Base-by-base conservation (phyloP, 2,797 vertebrate genomes). In the Danio jaintianensis region DNA sequence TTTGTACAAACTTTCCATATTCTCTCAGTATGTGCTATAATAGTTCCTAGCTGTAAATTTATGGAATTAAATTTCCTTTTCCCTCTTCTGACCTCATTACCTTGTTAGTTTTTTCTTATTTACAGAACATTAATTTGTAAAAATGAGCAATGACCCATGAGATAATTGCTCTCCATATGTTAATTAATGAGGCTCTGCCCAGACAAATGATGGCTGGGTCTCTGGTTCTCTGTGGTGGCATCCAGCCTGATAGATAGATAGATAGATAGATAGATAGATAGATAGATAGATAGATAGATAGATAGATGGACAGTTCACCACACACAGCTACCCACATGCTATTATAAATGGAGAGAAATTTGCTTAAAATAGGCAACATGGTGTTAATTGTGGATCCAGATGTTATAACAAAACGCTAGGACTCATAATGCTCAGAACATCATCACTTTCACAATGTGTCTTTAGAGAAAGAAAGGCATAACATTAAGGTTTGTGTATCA, bases 81-180 rank as follows among this genome's bases (percentile, higher is more conserved):
- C 48, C 59, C 47, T 79, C 43, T 66, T 43, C 43, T 56, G 69
- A 59, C 43, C 77, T 67, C 53, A 73, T 52, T n/a, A 2, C 59
- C 40, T 29, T 64, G 45, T 13, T 52, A 68, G 71, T 79, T 80
- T 48, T 78, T 67, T 45, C 58, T 70, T 88, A 75, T 83, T 83
- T 75, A 81, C 71, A 71, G 50, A 81, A 68, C 74, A 86, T 85
- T 86, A 81, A 67, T 70, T 84, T 50, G 45, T 55, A 63, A 73
- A 76, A 76, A 84, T 75, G 67, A 85, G 59, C 75, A 63, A 78
- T 64, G 45, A 81, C 75, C 82, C 74, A 66, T 55, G 61, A 77
- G 81, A 72, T 86, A 87, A 86, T 89, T 82, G 74, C 77, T 69
- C 79, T 82, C 82, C 83, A 84, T 86, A 84, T 87, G 87, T 85